These are phyloP conservation scores for Hippocampus abdominalis DNA, from an alignment of 2,113 vertebrate genomes.

Conservation along the genomic window DNA sequence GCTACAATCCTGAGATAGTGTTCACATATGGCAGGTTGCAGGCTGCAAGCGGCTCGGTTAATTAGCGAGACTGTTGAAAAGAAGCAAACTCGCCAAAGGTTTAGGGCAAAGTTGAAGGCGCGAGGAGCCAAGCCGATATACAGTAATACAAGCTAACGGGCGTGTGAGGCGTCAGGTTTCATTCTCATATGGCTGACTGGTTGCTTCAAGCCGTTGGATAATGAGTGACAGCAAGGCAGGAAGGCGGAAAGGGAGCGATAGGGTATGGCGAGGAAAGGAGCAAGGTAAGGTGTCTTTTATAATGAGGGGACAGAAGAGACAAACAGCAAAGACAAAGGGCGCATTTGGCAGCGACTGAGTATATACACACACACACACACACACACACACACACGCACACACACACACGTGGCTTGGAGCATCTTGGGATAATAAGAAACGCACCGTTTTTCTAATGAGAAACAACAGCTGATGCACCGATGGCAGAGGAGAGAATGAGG, in stretches of 20 bases:
- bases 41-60: slow-evolving; percentile 53
- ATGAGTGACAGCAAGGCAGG: slow-evolving; percentile 58
- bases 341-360: slow-evolving; percentile 58
- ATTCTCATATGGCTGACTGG: slow-evolving; percentile 69
- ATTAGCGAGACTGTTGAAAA: slow-evolving; percentile 65
- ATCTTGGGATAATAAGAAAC: slow-evolving; percentile 70
- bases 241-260: background rate
- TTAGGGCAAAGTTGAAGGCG: slow-evolving; percentile 66
- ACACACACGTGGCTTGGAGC: slow-evolving; percentile 62
- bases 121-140: slow-evolving; percentile 49
- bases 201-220: slow-evolving; percentile 72
- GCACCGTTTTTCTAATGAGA: slow-evolving; percentile 72
- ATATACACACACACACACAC: slow-evolving; percentile 30
- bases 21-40: slow-evolving; percentile 45
- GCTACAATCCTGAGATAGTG: slow-evolving; percentile 31
- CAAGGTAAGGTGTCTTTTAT: slow-evolving; percentile 43
- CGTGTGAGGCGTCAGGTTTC: slow-evolving; percentile 61
- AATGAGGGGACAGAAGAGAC: slow-evolving; percentile 65
- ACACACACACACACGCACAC: slow-evolving; percentile 27
- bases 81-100: slow-evolving; percentile 65
- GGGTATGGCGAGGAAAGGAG: slow-evolving; percentile 9
- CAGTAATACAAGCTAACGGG: slow-evolving; percentile 55
- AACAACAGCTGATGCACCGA: slow-evolving; percentile 70
- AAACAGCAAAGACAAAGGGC: slow-evolving; percentile 62
- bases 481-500: slow-evolving; percentile 48